These are phyloP conservation scores for Cynopterus brachyotis DNA, from an alignment of 2,113 vertebrate species.

Conservation along the genomic window DNA sequence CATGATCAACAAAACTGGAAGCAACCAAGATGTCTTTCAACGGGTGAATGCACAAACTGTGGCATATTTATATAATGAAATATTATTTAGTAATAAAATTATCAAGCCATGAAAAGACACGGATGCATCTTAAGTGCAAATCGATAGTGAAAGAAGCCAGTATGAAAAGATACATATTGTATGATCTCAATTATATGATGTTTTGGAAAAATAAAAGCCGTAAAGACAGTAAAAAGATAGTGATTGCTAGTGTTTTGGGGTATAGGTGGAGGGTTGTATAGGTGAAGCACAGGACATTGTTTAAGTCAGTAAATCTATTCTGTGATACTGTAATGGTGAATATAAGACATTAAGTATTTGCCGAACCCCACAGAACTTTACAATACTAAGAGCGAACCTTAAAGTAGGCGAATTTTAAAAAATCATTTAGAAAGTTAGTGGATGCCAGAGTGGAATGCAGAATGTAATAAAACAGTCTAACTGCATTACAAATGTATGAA, in stretches of 20 bases:
- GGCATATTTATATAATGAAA: background rate
- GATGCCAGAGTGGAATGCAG: background rate
- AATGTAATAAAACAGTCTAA: constrained; percentile 21
- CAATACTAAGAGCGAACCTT: background rate
- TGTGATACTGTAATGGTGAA: background rate
- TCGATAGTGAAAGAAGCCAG: constrained; percentile 32
- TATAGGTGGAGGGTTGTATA: background rate
- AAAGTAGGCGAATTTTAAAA: background rate
- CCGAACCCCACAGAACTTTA: background rate
- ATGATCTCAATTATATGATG: background rate
- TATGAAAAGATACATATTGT: background rate
- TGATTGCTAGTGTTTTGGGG: background rate
- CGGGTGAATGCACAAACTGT: background rate
- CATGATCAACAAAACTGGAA: background rate
- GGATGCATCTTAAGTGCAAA: background rate
- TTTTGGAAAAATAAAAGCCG: constrained; percentile 5
- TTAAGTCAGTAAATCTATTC: background rate
- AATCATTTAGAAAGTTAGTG: background rate
- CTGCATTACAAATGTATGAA: background rate
- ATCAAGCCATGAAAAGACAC: constrained; percentile 5
- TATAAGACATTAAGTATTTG: background rate
- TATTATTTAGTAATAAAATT: constrained; percentile 9
- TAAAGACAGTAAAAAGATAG: background rate
- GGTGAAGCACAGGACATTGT: background rate
- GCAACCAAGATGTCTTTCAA: background rate